Evolutionary conservation across 2,113 vertebrate genomes (phyloP), one percentile per base, ranked within the genome.

Genomic region (Columba livia): DNA sequence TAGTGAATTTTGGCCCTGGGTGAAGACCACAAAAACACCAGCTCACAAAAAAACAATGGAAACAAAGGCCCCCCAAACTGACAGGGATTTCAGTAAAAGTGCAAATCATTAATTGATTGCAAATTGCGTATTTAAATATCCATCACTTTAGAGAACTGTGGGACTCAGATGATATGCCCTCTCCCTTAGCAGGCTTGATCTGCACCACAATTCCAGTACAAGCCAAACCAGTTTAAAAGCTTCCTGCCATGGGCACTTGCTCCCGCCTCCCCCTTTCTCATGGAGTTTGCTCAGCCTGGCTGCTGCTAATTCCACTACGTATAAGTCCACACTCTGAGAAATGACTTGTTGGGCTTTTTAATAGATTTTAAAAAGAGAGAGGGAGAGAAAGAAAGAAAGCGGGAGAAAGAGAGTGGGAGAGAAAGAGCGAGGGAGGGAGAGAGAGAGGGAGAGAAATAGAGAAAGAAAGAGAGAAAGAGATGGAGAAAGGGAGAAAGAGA

Each of bases 1-100:
- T 38, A 87, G 78, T 90, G 89, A 95, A 89, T 96, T 96, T 94
- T 96, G 96, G 94, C 93, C 94, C 62, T 77, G 90, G 62, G 53
- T 93, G 83, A 93, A 87, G 58, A 69, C 74, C 66, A 70, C 82
- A 62, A 96, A 96, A 95, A 69, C 83, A 94, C 21, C 28, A 86
- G 57, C 77, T 92, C 70, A 87, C 85, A 95, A 88, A 96, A 94
- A 88, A 90, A 47, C 74, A 62, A 1, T 20, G 67, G 83, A 83
- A 96, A 95, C 65, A 93, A 96, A 95, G 81, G 31, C 21, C 62
- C 34, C 85, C 77, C 69, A 85, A 2, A 78, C 53, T 65, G 88
- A 75, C 62, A 61, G 62, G 40, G 57, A 70, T 89, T 75, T 86
- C 77, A 83, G n/a, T 93, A 90, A 90, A 90, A 88, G 79, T 79